Evolutionary conservation across 2,888 invertebrate genomes (phyloP).

Genomic region (Meteorus cinctellus): DNA sequence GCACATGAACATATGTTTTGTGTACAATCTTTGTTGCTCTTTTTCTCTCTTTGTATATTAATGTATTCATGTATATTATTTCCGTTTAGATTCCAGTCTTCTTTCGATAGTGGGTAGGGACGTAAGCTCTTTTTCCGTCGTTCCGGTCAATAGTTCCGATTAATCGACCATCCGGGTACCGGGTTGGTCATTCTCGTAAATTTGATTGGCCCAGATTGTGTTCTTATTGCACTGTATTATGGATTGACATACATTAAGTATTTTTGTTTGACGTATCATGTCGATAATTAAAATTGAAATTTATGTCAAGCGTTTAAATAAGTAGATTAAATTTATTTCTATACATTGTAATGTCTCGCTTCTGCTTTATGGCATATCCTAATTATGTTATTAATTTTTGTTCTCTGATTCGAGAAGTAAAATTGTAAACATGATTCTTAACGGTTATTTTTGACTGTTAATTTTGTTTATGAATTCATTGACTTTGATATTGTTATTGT

Average conservation of each 20-base stretch:
- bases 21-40: neutral
- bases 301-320: neutral
- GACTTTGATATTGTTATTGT: too few species aligned
- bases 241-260: neutral
- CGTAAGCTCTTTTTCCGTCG: slow-evolving; percentile 47
- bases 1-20: neutral
- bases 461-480: too few species aligned
- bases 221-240: slow-evolving; percentile 12
- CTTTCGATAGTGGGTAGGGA: slow-evolving; percentile 47
- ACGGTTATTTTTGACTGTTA: too few species aligned
- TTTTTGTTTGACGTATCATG: neutral
- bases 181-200: slow-evolving; percentile 47
- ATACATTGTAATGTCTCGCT: neutral
- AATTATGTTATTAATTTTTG: too few species aligned
- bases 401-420: too few species aligned
- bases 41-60: neutral
- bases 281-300: neutral
- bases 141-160: slow-evolving; percentile 53
- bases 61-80: neutral
- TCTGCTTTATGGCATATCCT: too few species aligned
- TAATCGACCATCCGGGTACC: slow-evolving; percentile 49
- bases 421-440: too few species aligned
- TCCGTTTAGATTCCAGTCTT: slow-evolving; percentile 11
- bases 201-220: slow-evolving; percentile 36
- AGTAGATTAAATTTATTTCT: neutral